Base-by-base conservation (phyloP, 2,797 vertebrate species). In the Notamacropus eugenii region DNA sequence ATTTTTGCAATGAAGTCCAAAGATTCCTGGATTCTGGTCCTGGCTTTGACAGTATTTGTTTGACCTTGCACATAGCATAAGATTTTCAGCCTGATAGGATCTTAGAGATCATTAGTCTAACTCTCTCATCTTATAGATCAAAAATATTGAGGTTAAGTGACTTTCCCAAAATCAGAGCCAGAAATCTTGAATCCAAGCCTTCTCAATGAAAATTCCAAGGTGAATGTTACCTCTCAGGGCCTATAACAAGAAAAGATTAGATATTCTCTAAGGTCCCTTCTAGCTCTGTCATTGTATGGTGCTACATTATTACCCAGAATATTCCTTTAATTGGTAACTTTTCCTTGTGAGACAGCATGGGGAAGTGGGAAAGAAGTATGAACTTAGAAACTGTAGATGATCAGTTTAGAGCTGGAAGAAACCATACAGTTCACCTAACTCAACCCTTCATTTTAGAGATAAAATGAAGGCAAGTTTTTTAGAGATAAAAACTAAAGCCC, bases 131-230 rank as follows among this genome's bases (percentile, higher is more conserved):
- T 74, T 74, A 40, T 19, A 46, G n/a, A 40, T 95, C 27, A 82
- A 55, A 56, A 57, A 87, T 19, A 93, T 29, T 10, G 9, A 34
- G 24, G 19, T 27, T 93, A 5, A 87, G 22, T 91, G 82, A 90
- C 40, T 95, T n/a, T 74, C 29, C 28, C 90, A 55, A 95, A 46
- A 92, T 90, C 4, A 52, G 8, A 82, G 12, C 87, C 0, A 22
- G 3, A 34, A 46, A 90, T 67, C 96, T 46, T 62, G 59, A 52
- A 93, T 94, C 95, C 93, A 93, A 57, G 94, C 82, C 74, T 95
- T 28, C n/a, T 93, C 87, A 14, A 0, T 46, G 2, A 58, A 92
- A 96, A 93, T 91, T 55, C 90, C 94, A 94, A 0, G 28, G 0
- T 3, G 3, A 62, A 6, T 29, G 2, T 5, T 82, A 82, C 9